Evolutionary conservation across 2,797 vertebrate species (phyloP).

Genomic region (Lepus oiostolus): DNA sequence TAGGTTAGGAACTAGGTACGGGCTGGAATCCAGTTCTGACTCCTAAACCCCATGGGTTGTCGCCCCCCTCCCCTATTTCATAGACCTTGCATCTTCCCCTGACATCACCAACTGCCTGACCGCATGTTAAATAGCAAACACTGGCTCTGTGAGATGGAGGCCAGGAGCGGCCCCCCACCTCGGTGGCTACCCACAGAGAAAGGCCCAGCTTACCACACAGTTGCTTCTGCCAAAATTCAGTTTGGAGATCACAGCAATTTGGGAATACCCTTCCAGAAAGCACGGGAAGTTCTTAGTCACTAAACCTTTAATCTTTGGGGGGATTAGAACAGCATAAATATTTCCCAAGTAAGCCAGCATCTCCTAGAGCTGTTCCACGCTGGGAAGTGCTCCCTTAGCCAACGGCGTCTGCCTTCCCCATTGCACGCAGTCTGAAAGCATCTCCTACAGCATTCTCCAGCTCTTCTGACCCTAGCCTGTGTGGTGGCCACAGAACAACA

Average conservation of each 20-base stretch:
- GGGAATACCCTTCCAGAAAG: not conserved
- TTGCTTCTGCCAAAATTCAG: conserved; percentile 33
- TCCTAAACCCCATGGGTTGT: not conserved
- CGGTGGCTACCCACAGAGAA: not conserved
- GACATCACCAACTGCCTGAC: not conserved
- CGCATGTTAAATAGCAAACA: not conserved
- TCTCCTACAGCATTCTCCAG: not conserved
- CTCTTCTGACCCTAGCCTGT: not conserved
- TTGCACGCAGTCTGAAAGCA: not conserved
- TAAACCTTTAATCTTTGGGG: not conserved
- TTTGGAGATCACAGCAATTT: not conserved
- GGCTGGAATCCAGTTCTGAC: not conserved
- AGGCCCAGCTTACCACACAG: not conserved
- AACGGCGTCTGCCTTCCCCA: not conserved
- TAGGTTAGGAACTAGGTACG: not conserved
- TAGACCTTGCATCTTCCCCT: not conserved
- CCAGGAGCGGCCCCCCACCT: not conserved
- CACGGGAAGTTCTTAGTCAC: not conserved
- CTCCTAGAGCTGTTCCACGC: not conserved
- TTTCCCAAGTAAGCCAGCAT: not conserved
- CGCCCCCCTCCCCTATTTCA: not conserved
- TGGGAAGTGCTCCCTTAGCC: not conserved
- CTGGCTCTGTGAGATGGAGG: not conserved
- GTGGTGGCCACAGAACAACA: not conserved
- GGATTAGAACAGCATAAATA: not conserved